phyloP scores from a whole-genome alignment of 2,888 invertebrate genomes.

The Acrobasis suavella region DNA sequence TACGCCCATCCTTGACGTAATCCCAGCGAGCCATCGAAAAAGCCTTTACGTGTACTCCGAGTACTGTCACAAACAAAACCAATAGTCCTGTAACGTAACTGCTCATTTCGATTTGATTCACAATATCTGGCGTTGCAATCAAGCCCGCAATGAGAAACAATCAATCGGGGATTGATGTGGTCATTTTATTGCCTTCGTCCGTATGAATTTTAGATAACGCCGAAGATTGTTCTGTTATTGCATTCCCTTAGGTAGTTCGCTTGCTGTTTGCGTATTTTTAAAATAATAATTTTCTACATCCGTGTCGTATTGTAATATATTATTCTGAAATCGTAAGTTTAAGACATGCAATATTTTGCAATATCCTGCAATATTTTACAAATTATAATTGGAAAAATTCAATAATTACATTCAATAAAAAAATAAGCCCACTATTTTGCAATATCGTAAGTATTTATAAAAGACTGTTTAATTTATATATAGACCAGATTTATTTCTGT shows the following conservation, averaged over 20 bases:
- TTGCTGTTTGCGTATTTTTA: not conserved
- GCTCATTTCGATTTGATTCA: constrained; percentile 17
- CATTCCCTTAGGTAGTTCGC: constrained; percentile 21
- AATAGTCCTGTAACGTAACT: constrained; percentile 21
- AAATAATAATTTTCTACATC: not conserved
- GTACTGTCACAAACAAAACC: constrained; percentile 14
- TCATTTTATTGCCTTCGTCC: constrained; percentile 59
- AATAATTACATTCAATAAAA: too few relatives aligned
- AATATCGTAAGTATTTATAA: too few relatives aligned
- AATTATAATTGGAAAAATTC: too few relatives aligned
- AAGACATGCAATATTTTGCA: too few relatives aligned
- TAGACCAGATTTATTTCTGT: too few relatives aligned
- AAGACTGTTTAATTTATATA: too few relatives aligned
- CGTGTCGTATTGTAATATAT: too few relatives aligned
- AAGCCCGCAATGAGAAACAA: constrained; percentile 56
- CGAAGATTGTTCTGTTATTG: constrained; percentile 45
- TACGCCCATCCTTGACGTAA: constrained; percentile 72
- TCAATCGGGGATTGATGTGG: constrained; percentile 54
- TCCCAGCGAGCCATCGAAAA: constrained; percentile 35
- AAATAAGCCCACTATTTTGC: too few relatives aligned
- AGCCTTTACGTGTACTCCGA: constrained; percentile 19
- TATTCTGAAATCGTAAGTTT: too few relatives aligned
- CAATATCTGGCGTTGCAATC: constrained; percentile 36
- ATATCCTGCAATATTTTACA: too few relatives aligned
- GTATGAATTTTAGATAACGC: constrained; percentile 61